phyloP scores from a whole-genome alignment of 2,113 vertebrate genomes.

The Rhinopomastus cyanomelas region DNA sequence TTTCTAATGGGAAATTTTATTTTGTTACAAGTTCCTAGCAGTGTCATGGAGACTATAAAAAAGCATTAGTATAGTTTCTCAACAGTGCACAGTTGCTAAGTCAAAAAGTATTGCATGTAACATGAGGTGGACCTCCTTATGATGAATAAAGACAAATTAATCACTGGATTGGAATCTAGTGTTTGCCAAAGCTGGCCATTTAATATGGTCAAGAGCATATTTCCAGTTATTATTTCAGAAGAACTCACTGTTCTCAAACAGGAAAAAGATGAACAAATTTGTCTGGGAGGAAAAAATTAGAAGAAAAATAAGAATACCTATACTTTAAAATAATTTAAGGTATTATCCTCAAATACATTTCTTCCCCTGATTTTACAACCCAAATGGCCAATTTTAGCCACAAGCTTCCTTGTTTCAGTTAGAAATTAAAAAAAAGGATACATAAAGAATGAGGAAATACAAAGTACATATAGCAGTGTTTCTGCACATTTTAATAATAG shows the following conservation, averaged over 20 bases:
- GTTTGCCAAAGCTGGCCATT: conserved; percentile 5
- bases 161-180: conserved; percentile 43
- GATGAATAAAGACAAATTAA: conserved; percentile 7
- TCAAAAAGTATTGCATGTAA: not conserved
- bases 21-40: not conserved
- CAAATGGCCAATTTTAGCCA: not conserved
- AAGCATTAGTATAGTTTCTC: not conserved
- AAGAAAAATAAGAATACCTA: conserved; percentile 9
- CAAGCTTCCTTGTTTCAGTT: not conserved
- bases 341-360: not conserved
- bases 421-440: not conserved
- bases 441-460: not conserved
- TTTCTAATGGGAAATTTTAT: not conserved
- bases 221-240: conserved; percentile 9
- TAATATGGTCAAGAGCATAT: not conserved
- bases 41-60: not conserved
- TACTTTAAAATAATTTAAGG: not conserved
- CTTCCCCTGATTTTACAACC: not conserved
- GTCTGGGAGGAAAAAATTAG: conserved; percentile 20
- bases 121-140: not conserved
- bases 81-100: not conserved
- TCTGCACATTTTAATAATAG: not conserved
- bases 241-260: conserved; percentile 3
- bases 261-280: conserved; percentile 28
- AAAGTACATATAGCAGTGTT: not conserved